Conservation (phyloP, 2,888 invertebrate species). For the Gibbula magus region DNA sequence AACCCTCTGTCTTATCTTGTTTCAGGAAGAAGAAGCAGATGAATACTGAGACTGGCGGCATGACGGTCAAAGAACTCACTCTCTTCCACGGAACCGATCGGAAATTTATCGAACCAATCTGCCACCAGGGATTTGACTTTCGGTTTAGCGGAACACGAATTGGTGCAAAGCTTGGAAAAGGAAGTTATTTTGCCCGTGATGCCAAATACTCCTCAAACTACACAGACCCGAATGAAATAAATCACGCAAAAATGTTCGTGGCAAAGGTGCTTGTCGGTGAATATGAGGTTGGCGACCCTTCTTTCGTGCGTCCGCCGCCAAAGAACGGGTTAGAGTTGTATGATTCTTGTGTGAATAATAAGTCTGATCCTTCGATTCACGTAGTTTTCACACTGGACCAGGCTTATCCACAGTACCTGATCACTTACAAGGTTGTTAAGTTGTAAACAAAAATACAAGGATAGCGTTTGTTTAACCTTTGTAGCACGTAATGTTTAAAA, state of each 20-base stretch:
- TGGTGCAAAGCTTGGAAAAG: conserved; percentile 60
- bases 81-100: conserved; percentile 63
- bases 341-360: conserved; percentile 65
- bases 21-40: conserved; percentile 51
- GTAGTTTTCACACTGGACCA: conserved; percentile 66
- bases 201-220: conserved; percentile 53
- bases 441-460: too few species aligned
- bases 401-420: conserved; percentile 67
- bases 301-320: conserved; percentile 63
- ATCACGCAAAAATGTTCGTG: conserved; percentile 53
- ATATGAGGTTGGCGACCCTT: conserved; percentile 47
- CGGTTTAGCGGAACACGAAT: conserved; percentile 54
- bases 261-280: conserved; percentile 66
- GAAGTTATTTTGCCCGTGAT: conserved; percentile 63
- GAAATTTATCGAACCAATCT: conserved; percentile 54
- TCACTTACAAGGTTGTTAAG: conserved; percentile 51
- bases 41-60: conserved; percentile 42
- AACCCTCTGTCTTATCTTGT: background rate
- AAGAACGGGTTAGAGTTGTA: conserved; percentile 57
- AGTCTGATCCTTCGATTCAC: conserved; percentile 57
- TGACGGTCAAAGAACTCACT: background rate
- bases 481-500: too few species aligned
- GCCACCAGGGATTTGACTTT: conserved; percentile 65
- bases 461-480: too few species aligned
- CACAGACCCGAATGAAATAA: conserved; percentile 32